Conservation (phyloP, 2,888 invertebrate species). For the Drosophila mulleri region DNA sequence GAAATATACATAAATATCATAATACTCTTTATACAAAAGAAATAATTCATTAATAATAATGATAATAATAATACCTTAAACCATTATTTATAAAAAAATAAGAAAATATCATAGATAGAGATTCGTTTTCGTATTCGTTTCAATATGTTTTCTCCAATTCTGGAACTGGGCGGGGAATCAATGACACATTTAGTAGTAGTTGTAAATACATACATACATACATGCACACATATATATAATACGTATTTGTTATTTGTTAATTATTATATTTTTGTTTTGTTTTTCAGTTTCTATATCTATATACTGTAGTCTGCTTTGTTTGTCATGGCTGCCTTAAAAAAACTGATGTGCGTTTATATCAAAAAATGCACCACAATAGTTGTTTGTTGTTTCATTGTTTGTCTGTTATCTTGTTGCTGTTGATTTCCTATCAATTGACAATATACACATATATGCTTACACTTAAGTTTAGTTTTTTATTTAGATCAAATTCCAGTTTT, state of each 20-base stretch:
- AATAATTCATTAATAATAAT: slow-evolving; percentile 40
- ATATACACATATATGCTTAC: slow-evolving; percentile 35
- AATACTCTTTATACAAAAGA: slow-evolving; percentile 67
- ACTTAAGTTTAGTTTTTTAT: slow-evolving; percentile 47
- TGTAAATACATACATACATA: slow-evolving; percentile 50
- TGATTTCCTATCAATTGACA: slow-evolving; percentile 63
- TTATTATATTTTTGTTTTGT: slow-evolving; percentile 4
- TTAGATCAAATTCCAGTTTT: slow-evolving; percentile 57
- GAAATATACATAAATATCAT: slow-evolving; percentile 39
- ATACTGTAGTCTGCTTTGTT: slow-evolving; percentile 45
- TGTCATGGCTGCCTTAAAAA: slow-evolving; percentile 53
- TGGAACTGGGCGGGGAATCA: slow-evolving; percentile 40
- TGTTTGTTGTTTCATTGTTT: not conserved
- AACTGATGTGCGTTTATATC: slow-evolving; percentile 30
- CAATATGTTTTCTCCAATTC: slow-evolving; percentile 30
- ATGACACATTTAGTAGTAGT: slow-evolving; percentile 67
- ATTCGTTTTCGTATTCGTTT: slow-evolving; percentile 43
- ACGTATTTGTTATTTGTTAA: slow-evolving; percentile 47
- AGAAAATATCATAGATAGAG: slow-evolving; percentile 46
- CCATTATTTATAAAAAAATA: slow-evolving; percentile 12
- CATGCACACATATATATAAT: slow-evolving; percentile 52
- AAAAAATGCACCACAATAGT: slow-evolving; percentile 47
- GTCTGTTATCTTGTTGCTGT: not conserved
- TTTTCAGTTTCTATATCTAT: slow-evolving; percentile 22
- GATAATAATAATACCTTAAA: slow-evolving; percentile 36